phyloP scores from a whole-genome alignment of 92 coral and sea anemone species.

The Zoanthus gigantus region DNA sequence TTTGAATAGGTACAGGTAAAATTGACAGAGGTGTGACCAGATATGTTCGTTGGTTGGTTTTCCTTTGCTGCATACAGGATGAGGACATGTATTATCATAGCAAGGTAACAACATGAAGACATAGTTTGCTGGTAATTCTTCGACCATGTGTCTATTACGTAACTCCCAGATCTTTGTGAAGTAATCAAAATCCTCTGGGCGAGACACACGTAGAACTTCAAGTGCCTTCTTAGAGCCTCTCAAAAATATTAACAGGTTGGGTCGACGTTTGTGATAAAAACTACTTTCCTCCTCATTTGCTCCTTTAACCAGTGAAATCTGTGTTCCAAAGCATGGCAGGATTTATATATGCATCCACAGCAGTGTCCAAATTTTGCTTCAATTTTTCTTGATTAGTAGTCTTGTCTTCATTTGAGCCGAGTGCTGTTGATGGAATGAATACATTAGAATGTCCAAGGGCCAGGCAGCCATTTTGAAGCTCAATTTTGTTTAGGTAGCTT shows the following conservation, averaged over 20 bases:
- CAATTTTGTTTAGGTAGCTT: conserved; percentile 42
- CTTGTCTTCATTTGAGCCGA: conserved; percentile 22
- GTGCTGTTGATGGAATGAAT: conserved; percentile 52
- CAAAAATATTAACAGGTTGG: conserved; percentile 35
- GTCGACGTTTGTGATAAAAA: conserved; percentile 14
- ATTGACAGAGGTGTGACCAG: conserved; percentile 60
- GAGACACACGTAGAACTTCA: not conserved
- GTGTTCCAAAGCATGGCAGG: conserved; percentile 38
- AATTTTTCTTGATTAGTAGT: conserved; percentile 32
- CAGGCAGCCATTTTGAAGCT: conserved; percentile 57
- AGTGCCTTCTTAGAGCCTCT: conserved; percentile 25
- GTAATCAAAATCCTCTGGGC: conserved; percentile 28
- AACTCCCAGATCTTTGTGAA: conserved; percentile 25
- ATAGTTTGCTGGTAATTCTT: conserved; percentile 51
- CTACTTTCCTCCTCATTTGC: conserved; percentile 34
- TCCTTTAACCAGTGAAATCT: conserved; percentile 33
- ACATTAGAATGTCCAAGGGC: conserved; percentile 53
- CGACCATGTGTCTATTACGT: conserved; percentile 40
- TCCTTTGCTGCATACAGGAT: conserved; percentile 56
- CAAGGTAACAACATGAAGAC: conserved; percentile 49
- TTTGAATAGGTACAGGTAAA: conserved; percentile 57
- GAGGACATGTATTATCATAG: conserved; percentile 40
- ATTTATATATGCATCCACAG: conserved; percentile 40
- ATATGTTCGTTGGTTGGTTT: conserved; percentile 46
- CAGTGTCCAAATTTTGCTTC: conserved; percentile 40